These are phyloP conservation scores for Bombus confusus DNA, from an alignment of 1,140 invertebrate species.

Conservation along the genomic window DNA sequence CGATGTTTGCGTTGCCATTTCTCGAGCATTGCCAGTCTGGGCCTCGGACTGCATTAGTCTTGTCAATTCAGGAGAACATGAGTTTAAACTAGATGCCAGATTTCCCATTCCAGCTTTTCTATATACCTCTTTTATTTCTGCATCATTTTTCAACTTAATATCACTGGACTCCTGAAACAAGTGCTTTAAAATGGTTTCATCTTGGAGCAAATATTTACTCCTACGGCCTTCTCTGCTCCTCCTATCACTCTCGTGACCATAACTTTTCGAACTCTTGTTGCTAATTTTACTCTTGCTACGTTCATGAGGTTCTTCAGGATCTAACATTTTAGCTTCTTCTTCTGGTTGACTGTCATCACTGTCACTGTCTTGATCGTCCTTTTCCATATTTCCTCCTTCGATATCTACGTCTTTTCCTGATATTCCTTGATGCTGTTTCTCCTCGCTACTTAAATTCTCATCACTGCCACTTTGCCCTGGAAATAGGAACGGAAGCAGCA, in stretches of 20 bases:
- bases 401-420: conserved; percentile 83
- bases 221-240: conserved; percentile 71
- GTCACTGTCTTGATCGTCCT: conserved; percentile 78
- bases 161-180: conserved; percentile 77
- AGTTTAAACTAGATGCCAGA: conserved; percentile 73
- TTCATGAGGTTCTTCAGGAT: conserved; percentile 60
- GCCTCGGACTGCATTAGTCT: conserved; percentile 82
- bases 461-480: conserved; percentile 83
- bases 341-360: conserved; percentile 82
- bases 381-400: conserved; percentile 78
- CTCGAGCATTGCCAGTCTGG: conserved; percentile 84
- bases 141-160: conserved; percentile 80
- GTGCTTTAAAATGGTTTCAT: conserved; percentile 80
- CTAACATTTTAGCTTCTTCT: conserved; percentile 80
- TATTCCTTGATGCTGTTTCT: conserved; percentile 82
- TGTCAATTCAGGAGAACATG: conserved; percentile 78
- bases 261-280: conserved; percentile 73
- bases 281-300: conserved; percentile 76
- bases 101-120: conserved; percentile 72
- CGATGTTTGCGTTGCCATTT: conserved; percentile 84
- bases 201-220: conserved; percentile 75
- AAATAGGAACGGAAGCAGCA: conserved; percentile 83
- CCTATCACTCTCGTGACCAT: conserved; percentile 63
- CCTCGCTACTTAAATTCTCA: conserved; percentile 78
- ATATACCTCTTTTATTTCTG: conserved; percentile 74